Conservation (phyloP, 2,113 vertebrate genomes). For the Ictidomys tridecemlineatus region DNA sequence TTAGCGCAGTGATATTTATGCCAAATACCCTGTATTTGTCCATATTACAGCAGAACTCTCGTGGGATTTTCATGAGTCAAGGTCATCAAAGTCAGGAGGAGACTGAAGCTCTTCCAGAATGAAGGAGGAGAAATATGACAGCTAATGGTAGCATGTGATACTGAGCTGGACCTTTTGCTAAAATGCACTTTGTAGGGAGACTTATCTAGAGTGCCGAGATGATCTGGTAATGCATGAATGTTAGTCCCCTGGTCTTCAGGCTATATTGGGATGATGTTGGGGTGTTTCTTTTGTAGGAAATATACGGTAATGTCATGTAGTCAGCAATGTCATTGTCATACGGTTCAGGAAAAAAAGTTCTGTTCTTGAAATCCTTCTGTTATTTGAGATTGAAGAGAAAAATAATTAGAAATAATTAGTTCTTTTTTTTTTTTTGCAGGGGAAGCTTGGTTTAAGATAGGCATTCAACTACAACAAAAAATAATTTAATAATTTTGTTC, state of each 20-base stretch:
- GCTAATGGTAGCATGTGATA: background rate
- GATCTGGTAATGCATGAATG: background rate
- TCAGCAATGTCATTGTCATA: background rate
- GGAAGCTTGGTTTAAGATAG: background rate
- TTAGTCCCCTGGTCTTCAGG: background rate
- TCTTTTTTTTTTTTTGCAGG: background rate
- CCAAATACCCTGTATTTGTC: background rate
- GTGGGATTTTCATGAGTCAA: background rate
- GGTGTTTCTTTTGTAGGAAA: background rate
- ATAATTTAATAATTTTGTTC: background rate
- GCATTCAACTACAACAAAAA: background rate
- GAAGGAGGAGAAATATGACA: background rate
- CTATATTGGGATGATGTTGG: background rate
- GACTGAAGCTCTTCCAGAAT: background rate
- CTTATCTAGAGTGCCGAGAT: background rate
- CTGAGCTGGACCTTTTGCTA: background rate
- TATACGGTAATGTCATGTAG: background rate
- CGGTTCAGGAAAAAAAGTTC: background rate
- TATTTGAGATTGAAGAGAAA: conserved; percentile 35
- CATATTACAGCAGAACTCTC: background rate
- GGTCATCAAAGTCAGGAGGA: background rate
- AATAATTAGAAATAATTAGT: background rate
- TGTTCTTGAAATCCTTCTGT: background rate
- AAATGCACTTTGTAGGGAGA: background rate
- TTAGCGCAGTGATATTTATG: background rate